These are phyloP conservation scores for Uria aalge DNA, from an alignment of 2,113 vertebrate species.

Conservation along the genomic window DNA sequence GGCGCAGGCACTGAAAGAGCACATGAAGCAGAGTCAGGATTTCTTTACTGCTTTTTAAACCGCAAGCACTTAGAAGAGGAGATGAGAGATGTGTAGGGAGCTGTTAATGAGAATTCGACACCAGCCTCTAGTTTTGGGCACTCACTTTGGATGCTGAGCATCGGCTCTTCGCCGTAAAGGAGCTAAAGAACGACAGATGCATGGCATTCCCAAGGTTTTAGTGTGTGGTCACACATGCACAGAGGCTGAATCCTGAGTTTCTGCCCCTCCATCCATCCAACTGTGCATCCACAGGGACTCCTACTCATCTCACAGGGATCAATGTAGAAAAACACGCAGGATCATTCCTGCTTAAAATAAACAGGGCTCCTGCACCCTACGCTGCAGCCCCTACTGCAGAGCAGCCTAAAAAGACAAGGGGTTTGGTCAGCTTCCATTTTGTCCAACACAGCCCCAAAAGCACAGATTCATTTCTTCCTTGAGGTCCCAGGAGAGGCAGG, in stretches of 20 bases:
- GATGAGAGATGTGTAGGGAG: background rate
- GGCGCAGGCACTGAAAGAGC: background rate
- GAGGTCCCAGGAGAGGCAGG: background rate
- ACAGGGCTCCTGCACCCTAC: accelerated
- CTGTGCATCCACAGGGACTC: background rate
- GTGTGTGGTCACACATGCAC: accelerated
- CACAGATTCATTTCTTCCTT: background rate
- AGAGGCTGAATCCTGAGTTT: background rate
- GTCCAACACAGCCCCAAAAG: background rate
- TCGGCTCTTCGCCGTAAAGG: background rate
- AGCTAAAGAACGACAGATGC: accelerated
- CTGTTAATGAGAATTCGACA: background rate
- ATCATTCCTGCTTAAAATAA: background rate
- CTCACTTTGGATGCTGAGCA: background rate
- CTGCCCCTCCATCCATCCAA: background rate
- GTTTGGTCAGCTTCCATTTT: background rate
- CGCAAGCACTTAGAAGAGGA: background rate
- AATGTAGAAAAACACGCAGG: accelerated
- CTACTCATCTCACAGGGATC: background rate
- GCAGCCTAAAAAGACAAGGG: background rate
- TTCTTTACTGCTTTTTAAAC: background rate
- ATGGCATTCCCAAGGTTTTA: background rate
- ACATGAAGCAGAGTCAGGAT: background rate
- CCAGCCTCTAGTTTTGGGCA: background rate
- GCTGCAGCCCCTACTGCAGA: background rate